These are phyloP conservation scores for Zaprionus ghesquierei DNA, from an alignment of 1,140 invertebrate species.

Conservation along the genomic window DNA sequence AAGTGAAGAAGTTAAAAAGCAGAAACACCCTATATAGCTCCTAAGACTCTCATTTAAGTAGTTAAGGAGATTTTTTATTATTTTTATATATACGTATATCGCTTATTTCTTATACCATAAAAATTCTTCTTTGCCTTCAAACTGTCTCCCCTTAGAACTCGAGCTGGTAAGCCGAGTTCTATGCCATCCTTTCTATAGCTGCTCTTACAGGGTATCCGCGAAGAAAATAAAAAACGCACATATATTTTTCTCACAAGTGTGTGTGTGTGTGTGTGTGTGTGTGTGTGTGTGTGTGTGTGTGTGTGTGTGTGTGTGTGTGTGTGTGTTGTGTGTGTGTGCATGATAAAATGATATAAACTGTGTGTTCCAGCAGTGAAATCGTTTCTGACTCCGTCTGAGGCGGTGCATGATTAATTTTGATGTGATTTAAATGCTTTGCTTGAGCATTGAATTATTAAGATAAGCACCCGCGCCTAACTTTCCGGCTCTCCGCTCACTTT, in stretches of 20 bases:
- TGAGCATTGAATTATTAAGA: conserved; percentile 61
- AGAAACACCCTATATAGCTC: neutral
- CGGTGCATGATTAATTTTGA: conserved; percentile 52
- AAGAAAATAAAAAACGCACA: neutral
- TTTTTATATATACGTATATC: neutral
- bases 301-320: conserved; percentile 3
- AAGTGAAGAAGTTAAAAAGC: neutral
- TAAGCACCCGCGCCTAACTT: conserved; percentile 20
- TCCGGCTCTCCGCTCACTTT: neutral
- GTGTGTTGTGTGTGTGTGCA: conserved; percentile 2
- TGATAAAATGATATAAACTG: conserved; percentile 47
- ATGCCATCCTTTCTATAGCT: neutral
- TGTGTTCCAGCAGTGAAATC: conserved; percentile 43
- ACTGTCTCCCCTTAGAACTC: too few species aligned
- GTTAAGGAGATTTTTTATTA: neutral
- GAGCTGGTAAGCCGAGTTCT: neutral
- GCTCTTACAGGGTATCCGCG: neutral
- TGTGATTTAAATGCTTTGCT: conserved; percentile 62
- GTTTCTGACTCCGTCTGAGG: conserved; percentile 28
- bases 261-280: conserved; percentile 3
- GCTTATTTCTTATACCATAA: too few species aligned
- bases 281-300: neutral
- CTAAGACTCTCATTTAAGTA: neutral
- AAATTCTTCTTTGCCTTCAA: too few species aligned
- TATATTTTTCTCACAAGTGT: neutral